Conservation (phyloP, 2,113 vertebrate genomes). For the Calypte anna region DNA sequence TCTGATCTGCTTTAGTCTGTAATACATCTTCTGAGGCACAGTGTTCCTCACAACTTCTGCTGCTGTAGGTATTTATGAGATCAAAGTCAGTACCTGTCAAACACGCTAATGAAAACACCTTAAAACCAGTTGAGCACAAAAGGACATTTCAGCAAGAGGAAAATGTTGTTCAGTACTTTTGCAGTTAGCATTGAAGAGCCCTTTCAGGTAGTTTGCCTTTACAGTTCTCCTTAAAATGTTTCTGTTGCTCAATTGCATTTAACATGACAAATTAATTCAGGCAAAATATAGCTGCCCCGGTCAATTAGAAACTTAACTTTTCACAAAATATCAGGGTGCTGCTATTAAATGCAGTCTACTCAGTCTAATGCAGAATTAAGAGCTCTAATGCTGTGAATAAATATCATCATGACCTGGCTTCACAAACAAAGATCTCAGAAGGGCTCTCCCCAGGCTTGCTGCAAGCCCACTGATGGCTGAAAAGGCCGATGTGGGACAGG, state of each 20-base stretch:
- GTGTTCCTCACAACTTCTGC: background rate
- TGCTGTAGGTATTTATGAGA: background rate
- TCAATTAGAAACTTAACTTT: conserved; percentile 21
- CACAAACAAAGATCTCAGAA: too few species aligned
- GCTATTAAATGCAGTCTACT: background rate
- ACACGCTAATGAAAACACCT: background rate
- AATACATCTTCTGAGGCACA: background rate
- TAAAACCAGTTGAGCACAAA: background rate
- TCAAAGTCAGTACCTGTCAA: conserved; percentile 33
- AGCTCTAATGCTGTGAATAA: background rate
- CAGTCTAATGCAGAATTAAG: background rate
- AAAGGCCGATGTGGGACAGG: too few species aligned
- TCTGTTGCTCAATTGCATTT: conserved; percentile 11
- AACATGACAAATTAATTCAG: conserved; percentile 4
- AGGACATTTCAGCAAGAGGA: background rate
- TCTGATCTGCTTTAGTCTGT: background rate
- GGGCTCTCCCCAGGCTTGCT: too few species aligned
- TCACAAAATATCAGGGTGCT: background rate
- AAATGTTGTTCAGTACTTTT: background rate
- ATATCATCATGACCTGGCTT: background rate
- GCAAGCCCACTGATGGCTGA: too few species aligned
- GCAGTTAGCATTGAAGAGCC: background rate
- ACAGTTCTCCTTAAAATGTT: conserved; percentile 33
- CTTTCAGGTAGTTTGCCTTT: conserved; percentile 39
- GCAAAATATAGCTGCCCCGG: background rate